Base-by-base conservation (phyloP, 2,113 vertebrate species). In the Coturnix japonica region DNA sequence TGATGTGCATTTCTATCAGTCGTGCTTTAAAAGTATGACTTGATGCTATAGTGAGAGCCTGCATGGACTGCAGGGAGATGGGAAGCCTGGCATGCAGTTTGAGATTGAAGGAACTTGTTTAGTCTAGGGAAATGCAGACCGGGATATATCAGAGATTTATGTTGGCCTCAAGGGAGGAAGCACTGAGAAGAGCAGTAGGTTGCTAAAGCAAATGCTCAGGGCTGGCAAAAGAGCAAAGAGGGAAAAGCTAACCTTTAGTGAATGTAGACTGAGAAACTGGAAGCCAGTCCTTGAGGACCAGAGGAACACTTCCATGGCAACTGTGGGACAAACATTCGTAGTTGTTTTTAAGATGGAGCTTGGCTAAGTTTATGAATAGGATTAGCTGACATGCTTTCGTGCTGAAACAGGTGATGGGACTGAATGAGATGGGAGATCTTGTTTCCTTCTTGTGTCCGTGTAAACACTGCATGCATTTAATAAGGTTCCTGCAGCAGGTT, bases 71-170 rank as follows among this genome's bases (percentile, higher is more conserved):
- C 31, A 28, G 18, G 21, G 64, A 66, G 15, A 64, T 60, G 11
- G 35, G 83, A 92, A 92, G 20, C 11, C 18, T 85, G 31, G 26
- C 8, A 14, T 25, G 41, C 5, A 66, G 3, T 51, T 71, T 63
- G 79, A 69, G 39, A 78, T 88, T 90, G 83, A 91, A 63, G 60
- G 22, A 85, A 22, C 65, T 82, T 92, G 54, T 80, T 91, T 80
- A 89, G 67, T 80, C 64, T 95, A 51, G 43, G 54, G 77, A 54
- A 61, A 37, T 43, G n/a, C 43, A 23, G 79, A 60, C 33, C 60
- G 33, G n/a, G 28, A 41, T 81, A 8, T 63, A 53, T 63, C 31
- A 78, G 18, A 87, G 73, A 35, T 83, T 91, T 83, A 49, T 77
- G 13, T 64, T 30, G 28, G 18, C 18, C 17, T 77, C 65, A 44